These are phyloP conservation scores for Drosophila repletoides DNA, from an alignment of 1,140 invertebrate genomes.

Conservation along the genomic window DNA sequence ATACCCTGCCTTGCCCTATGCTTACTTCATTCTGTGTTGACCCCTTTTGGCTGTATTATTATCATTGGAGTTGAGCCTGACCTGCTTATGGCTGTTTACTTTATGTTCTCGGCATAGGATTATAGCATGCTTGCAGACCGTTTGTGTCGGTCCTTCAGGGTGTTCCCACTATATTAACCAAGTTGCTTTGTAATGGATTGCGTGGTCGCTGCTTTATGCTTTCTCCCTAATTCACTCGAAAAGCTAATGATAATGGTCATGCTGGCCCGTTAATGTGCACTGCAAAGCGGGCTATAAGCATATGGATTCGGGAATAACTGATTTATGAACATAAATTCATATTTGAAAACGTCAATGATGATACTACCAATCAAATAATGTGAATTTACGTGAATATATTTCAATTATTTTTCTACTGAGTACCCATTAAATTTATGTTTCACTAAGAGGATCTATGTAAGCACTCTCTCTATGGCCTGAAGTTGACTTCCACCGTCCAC, in stretches of 20 bases:
- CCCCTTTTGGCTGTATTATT: slow-evolving; percentile 67
- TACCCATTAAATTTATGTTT: too few species aligned
- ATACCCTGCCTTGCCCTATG: slow-evolving; percentile 1
- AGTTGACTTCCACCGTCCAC: too few species aligned
- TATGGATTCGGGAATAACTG: too few species aligned
- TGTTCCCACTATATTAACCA: slow-evolving; percentile 24
- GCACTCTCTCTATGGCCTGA: too few species aligned
- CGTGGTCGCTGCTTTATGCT: slow-evolving; percentile 36
- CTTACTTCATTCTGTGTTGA: slow-evolving; percentile 67
- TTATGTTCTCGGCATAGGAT: slow-evolving; percentile 53
- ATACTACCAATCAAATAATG: too few species aligned
- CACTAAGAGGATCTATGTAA: too few species aligned
- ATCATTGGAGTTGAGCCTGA: slow-evolving; percentile 61
- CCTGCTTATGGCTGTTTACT: slow-evolving; percentile 38
- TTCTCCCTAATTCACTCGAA: slow-evolving; percentile 43
- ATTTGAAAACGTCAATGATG: too few species aligned
- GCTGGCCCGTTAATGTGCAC: too few species aligned
- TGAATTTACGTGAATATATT: too few species aligned
- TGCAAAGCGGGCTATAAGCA: too few species aligned
- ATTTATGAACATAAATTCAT: too few species aligned
- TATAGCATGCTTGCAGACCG: slow-evolving; percentile 68
- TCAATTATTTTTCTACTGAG: too few species aligned
- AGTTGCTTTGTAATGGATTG: slow-evolving; percentile 52
- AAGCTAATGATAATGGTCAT: slow-evolving; percentile 42
- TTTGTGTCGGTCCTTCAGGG: slow-evolving; percentile 36